phyloP scores from a whole-genome alignment of 2,797 vertebrate genomes.

The Pogonophryne albipinna region DNA sequence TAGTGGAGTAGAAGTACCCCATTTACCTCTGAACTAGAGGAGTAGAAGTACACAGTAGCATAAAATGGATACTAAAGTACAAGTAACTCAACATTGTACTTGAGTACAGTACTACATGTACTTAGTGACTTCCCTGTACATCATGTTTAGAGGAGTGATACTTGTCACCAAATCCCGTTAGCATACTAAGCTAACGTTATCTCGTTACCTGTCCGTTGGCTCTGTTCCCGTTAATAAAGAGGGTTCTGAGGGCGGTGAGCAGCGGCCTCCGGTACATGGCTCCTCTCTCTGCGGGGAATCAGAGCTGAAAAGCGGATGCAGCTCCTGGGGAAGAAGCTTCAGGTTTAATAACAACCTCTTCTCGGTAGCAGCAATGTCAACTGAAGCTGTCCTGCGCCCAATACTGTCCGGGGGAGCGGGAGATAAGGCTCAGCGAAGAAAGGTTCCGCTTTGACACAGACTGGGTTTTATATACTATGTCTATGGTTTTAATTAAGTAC shows the following conservation, averaged over 20 bases:
- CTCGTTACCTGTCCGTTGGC: conserved; percentile 75
- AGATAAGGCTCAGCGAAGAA: conserved; percentile 7
- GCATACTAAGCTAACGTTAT: conserved; percentile 48
- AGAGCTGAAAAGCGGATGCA: conserved; percentile 47
- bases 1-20: no score
- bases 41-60: no score
- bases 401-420: conserved; percentile 48
- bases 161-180: conserved; percentile 19
- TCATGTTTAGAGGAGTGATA: neutral
- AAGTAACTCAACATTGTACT: no score
- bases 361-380: conserved; percentile 83
- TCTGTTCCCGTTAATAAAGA: conserved; percentile 54
- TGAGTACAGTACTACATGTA: no score
- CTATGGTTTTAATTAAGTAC: no score
- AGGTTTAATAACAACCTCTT: conserved; percentile 69
- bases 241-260: conserved; percentile 70
- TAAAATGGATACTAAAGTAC: no score
- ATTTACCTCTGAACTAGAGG: no score
- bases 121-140: no score
- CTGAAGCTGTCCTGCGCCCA: conserved; percentile 66
- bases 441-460: conserved; percentile 14
- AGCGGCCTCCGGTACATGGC: conserved; percentile 85
- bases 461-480: no score
- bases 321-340: conserved; percentile 23
- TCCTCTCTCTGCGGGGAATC: conserved; percentile 6